Conservation (phyloP, 2,113 vertebrate species). For the Rhineura floridana region DNA sequence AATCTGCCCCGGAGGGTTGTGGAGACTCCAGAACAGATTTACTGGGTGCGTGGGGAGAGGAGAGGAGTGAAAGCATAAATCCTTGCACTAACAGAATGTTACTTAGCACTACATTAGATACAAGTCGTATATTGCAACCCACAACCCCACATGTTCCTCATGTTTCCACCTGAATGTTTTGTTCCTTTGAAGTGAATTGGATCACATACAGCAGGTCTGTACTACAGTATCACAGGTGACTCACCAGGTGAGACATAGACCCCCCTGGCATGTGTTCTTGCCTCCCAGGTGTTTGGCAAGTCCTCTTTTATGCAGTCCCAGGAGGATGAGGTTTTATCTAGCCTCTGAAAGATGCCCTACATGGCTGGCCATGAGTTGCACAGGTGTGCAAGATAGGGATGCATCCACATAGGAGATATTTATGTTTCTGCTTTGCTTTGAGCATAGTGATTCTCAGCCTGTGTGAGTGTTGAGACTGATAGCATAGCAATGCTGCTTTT, state of each 20-base stretch:
- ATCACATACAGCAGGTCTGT: background rate
- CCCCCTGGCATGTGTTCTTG: background rate
- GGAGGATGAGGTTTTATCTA: background rate
- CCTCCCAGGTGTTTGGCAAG: background rate
- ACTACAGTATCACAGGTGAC: background rate
- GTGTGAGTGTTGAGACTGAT: background rate
- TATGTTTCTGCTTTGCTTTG: background rate
- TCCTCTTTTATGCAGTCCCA: background rate
- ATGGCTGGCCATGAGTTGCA: background rate
- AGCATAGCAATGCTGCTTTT: background rate
- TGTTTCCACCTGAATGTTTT: background rate
- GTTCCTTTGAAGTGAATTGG: background rate
- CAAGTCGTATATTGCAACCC: background rate
- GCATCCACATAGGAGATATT: background rate
- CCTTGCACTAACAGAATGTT: too few species aligned
- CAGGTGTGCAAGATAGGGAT: background rate
- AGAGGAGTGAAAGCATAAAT: too few species aligned
- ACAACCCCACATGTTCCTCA: background rate
- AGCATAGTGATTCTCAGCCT: background rate
- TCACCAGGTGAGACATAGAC: background rate
- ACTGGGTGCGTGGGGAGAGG: too few species aligned
- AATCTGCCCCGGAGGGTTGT: too few species aligned
- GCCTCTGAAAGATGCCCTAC: too few species aligned
- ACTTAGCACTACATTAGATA: too few species aligned
- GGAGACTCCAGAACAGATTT: too few species aligned